Base-by-base conservation (phyloP, 64 coral and sea anemone genomes). In the Stichodactyla helianthus region DNA sequence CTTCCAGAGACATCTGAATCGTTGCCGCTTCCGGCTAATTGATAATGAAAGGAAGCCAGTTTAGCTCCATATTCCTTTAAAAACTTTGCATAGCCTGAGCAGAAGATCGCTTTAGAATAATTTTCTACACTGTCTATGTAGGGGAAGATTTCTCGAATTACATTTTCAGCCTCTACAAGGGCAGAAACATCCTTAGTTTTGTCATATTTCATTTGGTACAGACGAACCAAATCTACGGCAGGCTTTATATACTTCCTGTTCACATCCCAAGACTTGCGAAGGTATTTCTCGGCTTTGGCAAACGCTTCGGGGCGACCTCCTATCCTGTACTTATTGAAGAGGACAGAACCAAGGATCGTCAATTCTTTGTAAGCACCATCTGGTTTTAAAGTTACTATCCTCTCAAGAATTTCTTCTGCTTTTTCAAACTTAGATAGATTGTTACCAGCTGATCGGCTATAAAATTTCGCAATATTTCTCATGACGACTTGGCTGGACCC, bases 161-260 rank as follows among this genome's bases (percentile, higher is more conserved):
- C 19, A 22, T 68, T 68, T 20, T 68, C 64, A 19, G 64, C 64
- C 64, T 68, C 19, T 18, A 68, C 19, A 23, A 68, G 64, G 22
- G n/a, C 4, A 68, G 19, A n/a, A 22, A 22, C 64, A 25, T 68
- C 64, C 4, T 68, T 6, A 6, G 18, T 68, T 68, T 68, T 68
- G 64, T 68, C 64, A 68, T 68, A 68, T 68, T 68, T 68, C n/a
- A 19, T 25, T 68, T 68, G 64, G 64, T 68, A 23, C 64, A 68
- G 19, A 68, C 64, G 64, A 68, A 68, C 64, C 64, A 68, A 68
- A 25, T 68, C 5, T 7, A 68, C 7, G 5, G 64, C 64, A 68
- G 64, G 64, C 20, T 4, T 1, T 6, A 19, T 20, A 3, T 68
- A 68, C 5, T n/a, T n/a, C 64, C 22, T 68, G 64, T 68, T 68